Evolutionary conservation across 2,113 vertebrate species (phyloP).

Genomic region (Thermophis baileyi): DNA sequence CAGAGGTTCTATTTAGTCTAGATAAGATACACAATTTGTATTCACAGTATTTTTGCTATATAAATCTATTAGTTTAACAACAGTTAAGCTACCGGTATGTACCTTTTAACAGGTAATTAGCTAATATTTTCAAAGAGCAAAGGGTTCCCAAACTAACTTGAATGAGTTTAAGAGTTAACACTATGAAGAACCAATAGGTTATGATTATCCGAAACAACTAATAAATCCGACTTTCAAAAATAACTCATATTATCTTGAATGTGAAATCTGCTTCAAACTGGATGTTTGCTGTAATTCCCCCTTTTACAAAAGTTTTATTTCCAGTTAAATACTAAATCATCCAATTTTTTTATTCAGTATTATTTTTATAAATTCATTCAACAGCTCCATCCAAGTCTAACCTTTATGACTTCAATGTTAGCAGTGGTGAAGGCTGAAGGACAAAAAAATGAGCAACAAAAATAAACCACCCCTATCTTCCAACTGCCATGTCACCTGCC

Average conservation of each 20-base stretch:
- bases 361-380: background rate
- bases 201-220: background rate
- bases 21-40: background rate
- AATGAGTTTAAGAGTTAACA: background rate
- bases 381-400: background rate
- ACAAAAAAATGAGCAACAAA: background rate
- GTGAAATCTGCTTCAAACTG: background rate
- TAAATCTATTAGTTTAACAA: background rate
- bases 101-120: background rate
- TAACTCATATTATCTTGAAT: background rate
- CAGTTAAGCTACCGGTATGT: background rate
- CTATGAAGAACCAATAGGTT: background rate
- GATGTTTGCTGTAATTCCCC: background rate
- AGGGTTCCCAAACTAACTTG: background rate
- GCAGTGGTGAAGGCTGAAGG: background rate
- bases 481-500: background rate
- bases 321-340: background rate
- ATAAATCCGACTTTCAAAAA: background rate
- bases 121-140: conserved; percentile 1
- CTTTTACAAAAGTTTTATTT: background rate
- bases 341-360: background rate
- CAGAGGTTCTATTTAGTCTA: background rate
- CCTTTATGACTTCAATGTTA: background rate
- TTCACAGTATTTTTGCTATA: background rate
- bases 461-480: background rate